Evolutionary conservation across 1,140 invertebrate genomes (phyloP), one percentile per base, ranked within the genome.

Genomic region (Diprion similis): DNA sequence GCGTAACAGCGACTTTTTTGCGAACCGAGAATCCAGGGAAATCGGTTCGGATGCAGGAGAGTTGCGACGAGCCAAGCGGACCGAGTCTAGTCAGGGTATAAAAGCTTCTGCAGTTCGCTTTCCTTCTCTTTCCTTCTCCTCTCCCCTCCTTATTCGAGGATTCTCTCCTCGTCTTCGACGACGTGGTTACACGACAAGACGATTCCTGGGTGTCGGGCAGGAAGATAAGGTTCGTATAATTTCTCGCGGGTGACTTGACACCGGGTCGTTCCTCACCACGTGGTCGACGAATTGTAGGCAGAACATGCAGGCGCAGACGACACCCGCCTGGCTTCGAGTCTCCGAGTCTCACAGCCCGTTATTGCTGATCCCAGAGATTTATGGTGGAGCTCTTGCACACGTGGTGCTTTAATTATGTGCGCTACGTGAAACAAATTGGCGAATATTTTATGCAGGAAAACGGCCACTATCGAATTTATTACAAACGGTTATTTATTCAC

Each of bases 311-410:
- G 72, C 9, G 71, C 75, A 74, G 71, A 72, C 74, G 73, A 74
- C 73, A 76, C 77, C 78, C 24, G 24, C 76, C 78, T 77, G 76
- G 79, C 76, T 17, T 59, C 81, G 79, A 82, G 83, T 82, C 80
- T 79, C 81, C 81, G 79, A 82, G 83, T 82, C 80, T 79, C 81
- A 37, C 24, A 37, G 24, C 82, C 81, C 85, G 81, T 87, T 86
- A 86, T 87, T 87, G 83, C 86, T 86, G 85, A 87, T 87, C 82
- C 81, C 71, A 72, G 79, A 83, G 84, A 87, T 87, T 87, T 87
- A 87, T 86, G 78, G 81, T 70, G 76, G 81, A 83, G 79, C 84
- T 85, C 82, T 77, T 76, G 80, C 84, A 84, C 85, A 86, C 85
- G 82, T 85, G 86, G 85, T 75, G 84, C 85, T 86, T 87, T 87